A percentile compares a stretch with the other conserved stretches of the same genome.
Conservation (phyloP, 2,888 invertebrate species). For the Stramonita haemastoma region DNA sequence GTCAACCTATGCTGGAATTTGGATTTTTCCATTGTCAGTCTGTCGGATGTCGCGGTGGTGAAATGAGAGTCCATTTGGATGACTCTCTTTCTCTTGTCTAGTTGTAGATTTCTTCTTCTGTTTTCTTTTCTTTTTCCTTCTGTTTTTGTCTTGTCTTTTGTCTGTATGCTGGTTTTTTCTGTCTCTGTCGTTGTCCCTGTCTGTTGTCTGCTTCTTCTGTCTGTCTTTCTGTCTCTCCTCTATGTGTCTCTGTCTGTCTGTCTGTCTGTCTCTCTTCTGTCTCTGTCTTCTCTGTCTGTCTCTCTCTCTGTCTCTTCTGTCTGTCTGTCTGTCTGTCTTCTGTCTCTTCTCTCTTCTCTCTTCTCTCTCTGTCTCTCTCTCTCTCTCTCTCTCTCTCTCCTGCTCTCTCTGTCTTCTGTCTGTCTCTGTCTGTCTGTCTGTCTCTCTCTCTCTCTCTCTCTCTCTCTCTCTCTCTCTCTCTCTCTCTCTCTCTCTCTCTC, state of each 20-base stretch:
- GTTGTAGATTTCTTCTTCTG: too few relatives aligned
- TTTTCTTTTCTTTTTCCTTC: too few relatives aligned
- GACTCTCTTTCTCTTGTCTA: too few relatives aligned
- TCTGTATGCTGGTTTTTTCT: too few relatives aligned
- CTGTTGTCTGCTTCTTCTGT: too few relatives aligned
- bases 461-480: constrained; percentile 18
- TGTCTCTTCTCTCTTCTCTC: not conserved
- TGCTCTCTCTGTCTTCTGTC: not conserved
- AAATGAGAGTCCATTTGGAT: too few relatives aligned
- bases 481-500: constrained; percentile 10
- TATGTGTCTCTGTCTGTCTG: not conserved
- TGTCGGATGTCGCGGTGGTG: too few relatives aligned
- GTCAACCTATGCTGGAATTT: too few relatives aligned
- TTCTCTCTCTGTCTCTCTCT: not conserved
- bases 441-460: not conserved
- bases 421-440: too few relatives aligned
- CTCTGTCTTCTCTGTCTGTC: not conserved
- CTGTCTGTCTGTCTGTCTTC: not conserved
- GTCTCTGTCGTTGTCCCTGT: too few relatives aligned
- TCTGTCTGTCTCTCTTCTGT: not conserved
- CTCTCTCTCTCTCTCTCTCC: constrained; percentile 15
- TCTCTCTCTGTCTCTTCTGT: not conserved
- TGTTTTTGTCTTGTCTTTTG: too few relatives aligned
- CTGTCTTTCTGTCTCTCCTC: not conserved
- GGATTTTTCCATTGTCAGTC: too few relatives aligned